A percentile compares a stretch with the other conserved stretches of the same genome.
These are phyloP conservation scores for Branchipolynoe longqiensis DNA, from an alignment of 2,888 invertebrate species.

Conservation along the genomic window DNA sequence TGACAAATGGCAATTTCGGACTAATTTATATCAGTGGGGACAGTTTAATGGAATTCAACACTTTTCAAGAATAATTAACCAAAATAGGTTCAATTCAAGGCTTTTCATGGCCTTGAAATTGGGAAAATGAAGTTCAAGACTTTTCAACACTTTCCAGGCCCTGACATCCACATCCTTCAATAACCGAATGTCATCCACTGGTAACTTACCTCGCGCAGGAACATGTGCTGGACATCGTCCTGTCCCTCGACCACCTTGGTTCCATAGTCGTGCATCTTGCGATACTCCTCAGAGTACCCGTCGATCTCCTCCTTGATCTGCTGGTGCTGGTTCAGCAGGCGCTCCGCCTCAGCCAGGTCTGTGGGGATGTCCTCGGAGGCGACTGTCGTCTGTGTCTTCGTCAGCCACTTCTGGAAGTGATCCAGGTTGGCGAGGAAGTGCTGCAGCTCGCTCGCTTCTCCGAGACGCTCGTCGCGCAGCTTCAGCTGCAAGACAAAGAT, in stretches of 20 bases:
- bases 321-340: conserved; percentile 97
- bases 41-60: no score
- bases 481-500: conserved; percentile 86
- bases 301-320: conserved; percentile 99
- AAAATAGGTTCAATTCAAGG: no score
- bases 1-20: no score
- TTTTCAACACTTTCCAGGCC: no score
- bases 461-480: conserved; percentile 98
- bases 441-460: conserved; percentile 99
- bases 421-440: conserved; percentile 93
- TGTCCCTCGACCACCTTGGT: conserved; percentile 85
- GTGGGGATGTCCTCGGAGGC: conserved; percentile 82
- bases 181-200: no score
- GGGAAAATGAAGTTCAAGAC: no score
- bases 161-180: no score
- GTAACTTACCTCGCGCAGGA: conserved; percentile 92
- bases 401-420: conserved; percentile 99
- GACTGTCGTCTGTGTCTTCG: conserved; percentile 97
- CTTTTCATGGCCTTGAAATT: no score
- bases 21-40: no score
- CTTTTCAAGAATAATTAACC: no score
- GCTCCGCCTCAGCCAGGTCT: conserved; percentile 91
- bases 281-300: conserved; percentile 98
- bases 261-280: conserved; percentile 99
- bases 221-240: conserved; percentile 99